Base-by-base conservation (phyloP, 2,888 invertebrate species). In the Ethmia dodecea region DNA sequence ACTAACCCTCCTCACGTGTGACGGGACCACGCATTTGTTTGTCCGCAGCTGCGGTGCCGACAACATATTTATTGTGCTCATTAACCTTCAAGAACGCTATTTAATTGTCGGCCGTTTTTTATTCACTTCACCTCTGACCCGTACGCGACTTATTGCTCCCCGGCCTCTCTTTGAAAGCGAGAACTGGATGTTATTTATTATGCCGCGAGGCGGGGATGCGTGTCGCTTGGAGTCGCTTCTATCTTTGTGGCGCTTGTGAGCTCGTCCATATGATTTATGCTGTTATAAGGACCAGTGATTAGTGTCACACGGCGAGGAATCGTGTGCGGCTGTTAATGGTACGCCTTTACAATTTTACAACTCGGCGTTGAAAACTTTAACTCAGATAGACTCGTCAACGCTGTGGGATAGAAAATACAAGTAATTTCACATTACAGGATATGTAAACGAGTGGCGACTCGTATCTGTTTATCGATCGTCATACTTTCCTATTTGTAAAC, bases 61-160 rank as follows among this genome's bases (percentile, higher is more conserved):
- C 84, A 84, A 84, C 84, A 83, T 84, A 84, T 84, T 84, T 84
- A 86, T 84, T 80, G 79, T 83, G 72, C 84, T 86, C 84, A 86
- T 86, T 86, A 84, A 84, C 86, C 86, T 86, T 86, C 79, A 78
- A 83, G 84, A 84, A 81, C 84, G 80, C 83, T 80, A 84, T 86
- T 84, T 86, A 86, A 86, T 86, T 84, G 86, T 86, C 75, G 80
- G 78, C 77, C 80, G 84, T 86, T 86, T 86, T 86, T 86, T 84
- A 86, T 84, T 78, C 81, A 81, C 69, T 68, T 84, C 84, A 86
- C 84, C 86, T 84, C 60, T 84, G 83, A 83, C 86, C 84, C 77
- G 72, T 67, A 68, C 64, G 72, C 75, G 78, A 84, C 84, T 84
- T 83, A 83, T 86, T 78, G 77, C 83, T 79, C 73, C 75, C 73